A percentile compares a stretch with the other conserved stretches of the same genome.
These are phyloP conservation scores for Danionella dracula DNA, from an alignment of 2,797 vertebrate genomes.

Conservation along the genomic window DNA sequence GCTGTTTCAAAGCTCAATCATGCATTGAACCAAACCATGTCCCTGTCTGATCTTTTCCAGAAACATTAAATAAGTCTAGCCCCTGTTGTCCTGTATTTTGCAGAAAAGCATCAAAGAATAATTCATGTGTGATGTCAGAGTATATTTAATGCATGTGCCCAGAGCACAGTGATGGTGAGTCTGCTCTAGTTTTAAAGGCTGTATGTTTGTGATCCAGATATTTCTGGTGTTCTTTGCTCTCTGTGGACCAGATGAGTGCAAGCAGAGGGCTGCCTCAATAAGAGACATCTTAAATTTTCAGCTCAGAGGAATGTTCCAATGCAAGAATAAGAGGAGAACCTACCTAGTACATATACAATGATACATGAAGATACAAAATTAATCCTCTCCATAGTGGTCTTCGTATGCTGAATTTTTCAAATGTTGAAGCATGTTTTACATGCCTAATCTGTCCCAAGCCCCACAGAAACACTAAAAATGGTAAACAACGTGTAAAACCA, in stretches of 20 bases:
- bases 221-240: neutral
- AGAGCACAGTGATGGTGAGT: neutral
- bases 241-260: neutral
- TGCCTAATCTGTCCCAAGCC: too few species aligned
- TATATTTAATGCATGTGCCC: slow-evolving; percentile 37
- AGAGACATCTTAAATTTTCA: neutral
- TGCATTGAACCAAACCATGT: neutral
- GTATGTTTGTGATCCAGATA: slow-evolving; percentile 4
- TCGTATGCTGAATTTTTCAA: too few species aligned
- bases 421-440: too few species aligned
- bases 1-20: too few species aligned
- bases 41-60: neutral
- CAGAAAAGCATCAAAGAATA: slow-evolving; percentile 43
- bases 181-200: slow-evolving; percentile 6
- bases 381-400: too few species aligned
- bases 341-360: too few species aligned
- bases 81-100: neutral
- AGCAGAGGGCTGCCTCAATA: neutral
- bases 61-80: neutral
- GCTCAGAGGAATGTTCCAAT: neutral
- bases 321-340: too few species aligned
- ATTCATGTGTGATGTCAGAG: slow-evolving; percentile 26
- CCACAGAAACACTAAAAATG: too few species aligned
- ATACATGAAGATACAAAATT: too few species aligned
- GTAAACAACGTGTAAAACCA: too few species aligned